These are phyloP conservation scores for Nyctalus aviator DNA, from an alignment of 2,797 vertebrate species.

Conservation along the genomic window DNA sequence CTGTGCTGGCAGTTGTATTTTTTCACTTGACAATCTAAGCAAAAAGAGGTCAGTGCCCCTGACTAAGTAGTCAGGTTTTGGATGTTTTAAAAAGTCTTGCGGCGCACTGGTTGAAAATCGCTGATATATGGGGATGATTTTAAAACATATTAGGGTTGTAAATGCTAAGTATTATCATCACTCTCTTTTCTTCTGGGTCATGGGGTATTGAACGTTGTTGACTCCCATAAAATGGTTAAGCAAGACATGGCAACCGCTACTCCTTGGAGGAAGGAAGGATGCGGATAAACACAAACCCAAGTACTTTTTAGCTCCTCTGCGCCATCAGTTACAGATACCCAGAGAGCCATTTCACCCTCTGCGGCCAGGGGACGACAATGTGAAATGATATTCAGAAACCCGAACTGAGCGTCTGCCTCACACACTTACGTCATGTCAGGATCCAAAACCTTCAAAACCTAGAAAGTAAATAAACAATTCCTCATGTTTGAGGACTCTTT, in stretches of 20 bases:
- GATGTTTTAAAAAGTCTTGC: background rate
- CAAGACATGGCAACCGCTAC: background rate
- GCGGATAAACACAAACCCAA: background rate
- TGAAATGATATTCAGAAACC: background rate
- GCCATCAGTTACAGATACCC: background rate
- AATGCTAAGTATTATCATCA: background rate
- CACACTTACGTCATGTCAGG: background rate
- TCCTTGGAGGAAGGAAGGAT: background rate
- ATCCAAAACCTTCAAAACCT: background rate
- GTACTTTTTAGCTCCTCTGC: background rate
- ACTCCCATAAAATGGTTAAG: background rate
- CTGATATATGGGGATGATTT: background rate
- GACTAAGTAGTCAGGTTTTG: background rate
- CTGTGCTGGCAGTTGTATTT: background rate
- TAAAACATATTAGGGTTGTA: slow-evolving; percentile 17
- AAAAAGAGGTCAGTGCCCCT: background rate
- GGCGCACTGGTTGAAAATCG: background rate
- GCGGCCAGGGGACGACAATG: background rate
- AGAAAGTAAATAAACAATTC: background rate
- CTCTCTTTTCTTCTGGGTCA: slow-evolving; percentile 2
- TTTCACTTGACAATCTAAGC: background rate
- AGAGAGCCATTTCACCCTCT: background rate
- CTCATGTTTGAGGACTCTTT: background rate
- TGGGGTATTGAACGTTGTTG: slow-evolving; percentile 17
- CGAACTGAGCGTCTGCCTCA: background rate